Base-by-base conservation (phyloP, 2,888 invertebrate genomes). In the Caenorhabditis sp. region DNA sequence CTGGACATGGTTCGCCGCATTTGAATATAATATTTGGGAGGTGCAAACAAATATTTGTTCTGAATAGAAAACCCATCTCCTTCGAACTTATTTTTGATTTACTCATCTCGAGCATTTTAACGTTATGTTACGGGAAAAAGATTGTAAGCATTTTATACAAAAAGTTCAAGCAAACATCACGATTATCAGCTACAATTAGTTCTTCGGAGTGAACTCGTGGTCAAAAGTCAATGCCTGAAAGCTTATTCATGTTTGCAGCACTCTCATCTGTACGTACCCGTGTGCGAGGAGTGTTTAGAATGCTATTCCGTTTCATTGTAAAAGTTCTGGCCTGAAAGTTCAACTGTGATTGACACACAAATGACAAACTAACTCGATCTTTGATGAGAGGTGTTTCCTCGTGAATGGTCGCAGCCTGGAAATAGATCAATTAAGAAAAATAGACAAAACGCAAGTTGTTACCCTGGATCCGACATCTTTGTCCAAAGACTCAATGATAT, bases 1-100 rank as follows among this genome's bases (percentile, higher is more conserved):
- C 80, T 81, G 68, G 74, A 49, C 74, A 81, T 75, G 80, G 80
- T 81, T 81, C 80, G 74, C 28, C 80, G 80, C 74, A 74, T 73
- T 81, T 68, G 69, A 81, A 74, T 81, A 80, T 75, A 69, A 80
- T 74, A 80, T 80, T 80, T 72, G 68, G 38, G 22, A 41, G 26
- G 64, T 72, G 56, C 56, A 79, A 47, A 63, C 56, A 70, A 79
- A 79, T 79, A 70, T 79, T 79, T 72, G 64, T 73, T 58, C 56
- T 35, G 38, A 41, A 38, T 38, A 38, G 61, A 51, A 61, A 24
- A 58, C 44, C 64, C 58, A 31, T 63, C 22, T 59, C 73, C 66
- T 51, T 63, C n/a, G 12, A 26, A 41, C 70, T 19, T 41, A 56
- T 61, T 44, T 47, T 56, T 47, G 31, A 38, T 47, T 16, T 22